Percentiles rank a stretch among this genome's conserved stretches.
Evolutionary conservation across 2,888 invertebrate genomes (phyloP).

Genomic region (Malthinus flaveolus): DNA sequence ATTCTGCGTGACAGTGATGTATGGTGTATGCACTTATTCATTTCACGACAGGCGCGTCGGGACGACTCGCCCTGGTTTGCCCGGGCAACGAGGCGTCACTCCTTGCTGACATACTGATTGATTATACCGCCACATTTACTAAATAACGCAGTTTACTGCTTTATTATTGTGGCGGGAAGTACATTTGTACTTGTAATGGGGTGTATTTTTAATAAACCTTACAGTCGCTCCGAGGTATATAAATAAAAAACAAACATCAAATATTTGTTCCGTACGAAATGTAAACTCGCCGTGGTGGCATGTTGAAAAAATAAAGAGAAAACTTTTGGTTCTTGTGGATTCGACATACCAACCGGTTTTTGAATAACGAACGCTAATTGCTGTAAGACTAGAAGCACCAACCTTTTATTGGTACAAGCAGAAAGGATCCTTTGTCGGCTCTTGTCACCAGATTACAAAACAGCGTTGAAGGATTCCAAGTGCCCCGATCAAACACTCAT

Average conservation of each 20-base stretch:
- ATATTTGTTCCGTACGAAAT: no score
- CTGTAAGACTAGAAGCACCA: conserved; percentile 41
- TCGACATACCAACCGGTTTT: conserved; percentile 31
- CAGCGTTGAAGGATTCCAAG: conserved; percentile 36
- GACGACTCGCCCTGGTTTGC: conserved; percentile 46
- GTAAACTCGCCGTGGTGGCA: not conserved
- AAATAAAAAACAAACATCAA: not conserved
- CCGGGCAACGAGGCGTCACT: conserved; percentile 47
- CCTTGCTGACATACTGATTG: conserved; percentile 53
- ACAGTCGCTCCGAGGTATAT: not conserved
- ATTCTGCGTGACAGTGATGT: conserved; percentile 56
- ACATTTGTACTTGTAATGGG: conserved; percentile 35
- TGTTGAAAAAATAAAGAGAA: conserved; percentile 24
- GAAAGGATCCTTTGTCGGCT: conserved; percentile 38
- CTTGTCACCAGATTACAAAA: conserved; percentile 39
- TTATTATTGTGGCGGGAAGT: conserved; percentile 47
- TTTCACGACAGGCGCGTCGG: conserved; percentile 49
- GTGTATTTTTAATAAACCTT: conserved; percentile 11
- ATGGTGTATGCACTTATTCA: conserved; percentile 57
- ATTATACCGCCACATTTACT: conserved; percentile 53
- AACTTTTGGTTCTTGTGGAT: conserved; percentile 24
- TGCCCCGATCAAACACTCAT: conserved; percentile 32
- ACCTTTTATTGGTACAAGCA: conserved; percentile 34
- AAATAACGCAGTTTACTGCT: conserved; percentile 53
- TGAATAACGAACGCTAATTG: conserved; percentile 38